Conservation (phyloP, 1,140 invertebrate genomes). For the Acromyrmex echinatior region DNA sequence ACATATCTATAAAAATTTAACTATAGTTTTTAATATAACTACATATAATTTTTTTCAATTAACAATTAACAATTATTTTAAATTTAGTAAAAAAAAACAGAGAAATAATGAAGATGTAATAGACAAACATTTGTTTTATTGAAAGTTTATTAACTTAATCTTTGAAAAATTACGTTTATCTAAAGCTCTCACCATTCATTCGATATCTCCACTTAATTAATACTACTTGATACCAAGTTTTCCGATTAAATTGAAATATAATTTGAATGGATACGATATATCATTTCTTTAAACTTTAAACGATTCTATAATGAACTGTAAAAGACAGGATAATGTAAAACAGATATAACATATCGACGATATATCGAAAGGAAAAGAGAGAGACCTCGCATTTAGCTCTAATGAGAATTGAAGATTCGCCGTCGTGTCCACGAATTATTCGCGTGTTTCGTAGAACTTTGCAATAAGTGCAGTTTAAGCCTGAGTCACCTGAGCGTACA, state of each 20-base stretch:
- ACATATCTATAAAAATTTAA: neutral
- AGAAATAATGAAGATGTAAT: neutral
- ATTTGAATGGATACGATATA: neutral
- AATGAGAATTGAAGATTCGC: conserved; percentile 25
- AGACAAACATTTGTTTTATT: neutral
- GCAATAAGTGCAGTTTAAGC: conserved; percentile 72
- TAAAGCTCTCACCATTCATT: neutral
- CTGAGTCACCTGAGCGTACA: conserved; percentile 46
- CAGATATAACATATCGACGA: conserved; percentile 62
- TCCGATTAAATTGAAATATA: conserved; percentile 6
- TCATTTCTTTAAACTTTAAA: neutral
- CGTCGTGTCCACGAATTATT: conserved; percentile 60
- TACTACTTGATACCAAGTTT: neutral
- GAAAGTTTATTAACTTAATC: neutral
- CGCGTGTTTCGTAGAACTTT: conserved; percentile 69
- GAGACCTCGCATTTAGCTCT: conserved; percentile 44
- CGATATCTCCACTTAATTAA: neutral
- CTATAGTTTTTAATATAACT: neutral
- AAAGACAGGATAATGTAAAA: neutral
- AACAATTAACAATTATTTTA: neutral
- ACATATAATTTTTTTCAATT: neutral
- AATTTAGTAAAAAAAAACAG: neutral
- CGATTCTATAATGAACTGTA: neutral
- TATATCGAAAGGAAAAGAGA: conserved; percentile 29
- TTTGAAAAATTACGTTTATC: conserved; percentile 15